A percentile compares a stretch with the other conserved stretches of the same genome.
These are phyloP conservation scores for Heliconius melpomene DNA, from an alignment of 1,140 invertebrate species.

Conservation along the genomic window DNA sequence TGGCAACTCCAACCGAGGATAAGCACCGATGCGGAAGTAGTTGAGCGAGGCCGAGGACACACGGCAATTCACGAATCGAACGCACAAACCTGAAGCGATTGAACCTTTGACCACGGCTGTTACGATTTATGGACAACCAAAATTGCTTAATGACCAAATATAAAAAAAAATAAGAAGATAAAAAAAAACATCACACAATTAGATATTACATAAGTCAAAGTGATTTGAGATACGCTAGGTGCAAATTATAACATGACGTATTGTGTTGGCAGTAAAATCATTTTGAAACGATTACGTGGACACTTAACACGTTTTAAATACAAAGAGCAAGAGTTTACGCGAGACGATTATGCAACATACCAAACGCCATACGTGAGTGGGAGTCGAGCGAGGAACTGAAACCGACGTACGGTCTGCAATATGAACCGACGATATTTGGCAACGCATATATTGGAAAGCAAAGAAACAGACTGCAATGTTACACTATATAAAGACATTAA, in stretches of 20 bases:
- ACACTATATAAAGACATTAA: slow-evolving; percentile 62
- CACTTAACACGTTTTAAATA: slow-evolving; percentile 71
- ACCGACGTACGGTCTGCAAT: slow-evolving; percentile 49
- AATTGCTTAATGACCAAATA: background rate
- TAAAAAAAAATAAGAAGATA: background rate
- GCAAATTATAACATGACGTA: slow-evolving; percentile 29
- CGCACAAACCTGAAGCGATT: slow-evolving; percentile 50
- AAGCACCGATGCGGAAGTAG: slow-evolving; percentile 73
- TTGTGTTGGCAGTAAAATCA: slow-evolving; percentile 45
- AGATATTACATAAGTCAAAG: slow-evolving; percentile 17
- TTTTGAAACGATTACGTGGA: slow-evolving; percentile 61
- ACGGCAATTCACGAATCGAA: slow-evolving; percentile 70
- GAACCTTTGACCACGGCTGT: slow-evolving; percentile 35
- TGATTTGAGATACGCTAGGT: slow-evolving; percentile 25
- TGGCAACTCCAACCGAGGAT: slow-evolving; percentile 72
- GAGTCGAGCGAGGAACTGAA: slow-evolving; percentile 47
- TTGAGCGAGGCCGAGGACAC: slow-evolving; percentile 74
- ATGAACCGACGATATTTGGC: slow-evolving; percentile 55
- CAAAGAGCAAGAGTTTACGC: slow-evolving; percentile 65
- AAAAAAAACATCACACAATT: background rate
- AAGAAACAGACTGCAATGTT: slow-evolving; percentile 56
- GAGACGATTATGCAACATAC: slow-evolving; percentile 65
- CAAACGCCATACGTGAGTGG: slow-evolving; percentile 48
- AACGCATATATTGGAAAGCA: slow-evolving; percentile 65
- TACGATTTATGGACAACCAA: slow-evolving; percentile 13